Base-by-base conservation (phyloP, 2,113 vertebrate species). In the Mobula birostris region DNA sequence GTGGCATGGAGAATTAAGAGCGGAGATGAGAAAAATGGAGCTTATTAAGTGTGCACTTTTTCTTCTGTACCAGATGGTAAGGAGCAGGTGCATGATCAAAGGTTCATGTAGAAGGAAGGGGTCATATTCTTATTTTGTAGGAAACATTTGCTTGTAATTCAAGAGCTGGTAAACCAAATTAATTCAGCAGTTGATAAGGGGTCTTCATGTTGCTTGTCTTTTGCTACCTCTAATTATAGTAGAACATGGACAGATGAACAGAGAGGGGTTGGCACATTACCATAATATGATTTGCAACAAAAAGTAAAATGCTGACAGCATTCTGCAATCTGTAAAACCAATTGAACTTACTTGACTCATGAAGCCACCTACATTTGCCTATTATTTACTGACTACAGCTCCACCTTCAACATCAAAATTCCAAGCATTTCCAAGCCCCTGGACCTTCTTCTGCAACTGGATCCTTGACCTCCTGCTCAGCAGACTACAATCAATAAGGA, bases 81-180 rank as follows among this genome's bases (percentile, higher is more conserved):
- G 61, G 29, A 90, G 85, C 85, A 90, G 85, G 29, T 66, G n/a
- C 29, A 17, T 19, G 29, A 90, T 90, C 61, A 90, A 90, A 68
- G 14, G n/a, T 74, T 17, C 72, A 21, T 5, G 58, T 5, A 19
- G 15, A 7, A n/a, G 61, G 15, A 21, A 11, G 6, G 27, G 72
- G 72, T 24, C 72, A 74, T 66, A 63, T 88, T 88, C 58, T 6
- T 3, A 85, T 14, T 63, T 79, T 79, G 77, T 79, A 14, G 21
- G 58, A 66, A 88, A 66, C 85, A 68, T 61, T 66, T 68, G 61
- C 14, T 68, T 19, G n/a, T 66, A n/a, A n/a, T 68, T 66, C 85
- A 90, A n/a, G n/a, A 90, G 85, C 7, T 61, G 63, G 85, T 63
- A 61, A 90, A 19, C 12, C 14, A 68, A 68, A 90, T 90, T 5